Evolutionary conservation across 2,113 vertebrate species (phyloP).

Genomic region (Clarias magur): DNA sequence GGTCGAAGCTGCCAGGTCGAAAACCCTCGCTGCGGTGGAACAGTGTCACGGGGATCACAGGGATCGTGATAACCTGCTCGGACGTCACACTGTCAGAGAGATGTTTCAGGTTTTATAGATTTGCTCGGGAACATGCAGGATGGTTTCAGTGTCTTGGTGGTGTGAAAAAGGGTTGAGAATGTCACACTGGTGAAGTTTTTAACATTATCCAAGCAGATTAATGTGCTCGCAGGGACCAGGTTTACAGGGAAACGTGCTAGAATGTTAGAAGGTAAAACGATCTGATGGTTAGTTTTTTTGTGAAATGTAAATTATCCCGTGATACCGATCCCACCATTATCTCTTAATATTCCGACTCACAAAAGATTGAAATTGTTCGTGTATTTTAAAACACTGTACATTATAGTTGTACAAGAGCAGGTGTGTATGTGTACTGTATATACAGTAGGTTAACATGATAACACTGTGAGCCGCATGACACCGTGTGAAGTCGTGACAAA

Average conservation of each 20-base stretch:
- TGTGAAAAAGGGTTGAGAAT: not conserved
- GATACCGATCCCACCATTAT: too few relatives aligned
- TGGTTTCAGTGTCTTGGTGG: not conserved
- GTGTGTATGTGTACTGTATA: not conserved
- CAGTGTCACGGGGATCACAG: too few relatives aligned
- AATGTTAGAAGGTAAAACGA: not conserved
- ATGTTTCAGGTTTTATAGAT: too few relatives aligned
- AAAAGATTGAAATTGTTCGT: not conserved
- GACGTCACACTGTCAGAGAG: not conserved
- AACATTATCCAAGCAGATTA: too few relatives aligned
- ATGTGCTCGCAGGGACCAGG: not conserved
- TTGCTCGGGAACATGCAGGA: not conserved
- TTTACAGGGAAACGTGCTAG: not conserved
- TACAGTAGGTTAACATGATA: not conserved
- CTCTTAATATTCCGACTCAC: too few relatives aligned
- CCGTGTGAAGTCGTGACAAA: too few relatives aligned
- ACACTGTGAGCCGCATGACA: too few relatives aligned
- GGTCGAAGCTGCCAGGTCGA: too few relatives aligned
- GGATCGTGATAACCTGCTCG: not conserved
- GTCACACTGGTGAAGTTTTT: too few relatives aligned
- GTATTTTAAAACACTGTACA: not conserved
- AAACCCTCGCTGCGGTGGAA: too few relatives aligned
- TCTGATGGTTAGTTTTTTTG: not conserved
- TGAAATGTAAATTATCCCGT: not conserved
- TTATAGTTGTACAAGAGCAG: not conserved